phyloP scores from a whole-genome alignment of 2,797 vertebrate genomes.

The Pseudopleuronectes americanus region DNA sequence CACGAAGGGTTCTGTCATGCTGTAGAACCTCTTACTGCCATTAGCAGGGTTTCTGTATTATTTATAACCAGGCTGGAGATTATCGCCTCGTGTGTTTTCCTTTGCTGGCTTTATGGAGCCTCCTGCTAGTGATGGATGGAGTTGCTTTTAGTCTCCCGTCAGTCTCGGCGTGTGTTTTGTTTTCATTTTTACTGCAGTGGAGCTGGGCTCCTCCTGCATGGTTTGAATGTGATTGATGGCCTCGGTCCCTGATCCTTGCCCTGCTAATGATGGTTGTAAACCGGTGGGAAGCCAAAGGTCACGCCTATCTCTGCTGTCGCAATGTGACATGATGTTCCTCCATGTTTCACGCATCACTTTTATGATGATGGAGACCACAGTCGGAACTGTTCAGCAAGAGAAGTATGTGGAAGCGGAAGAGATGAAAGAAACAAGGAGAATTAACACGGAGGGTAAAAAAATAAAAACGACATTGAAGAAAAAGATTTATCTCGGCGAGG shows the following conservation, averaged over 20 bases:
- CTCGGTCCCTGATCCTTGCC: slow-evolving; percentile 69
- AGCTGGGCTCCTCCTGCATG: slow-evolving; percentile 58
- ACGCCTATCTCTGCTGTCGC: slow-evolving; percentile 51
- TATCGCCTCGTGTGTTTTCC: slow-evolving; percentile 73
- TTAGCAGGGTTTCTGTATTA: slow-evolving; percentile 80
- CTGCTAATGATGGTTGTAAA: slow-evolving; percentile 78
- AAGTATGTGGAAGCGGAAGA: slow-evolving; percentile 23
- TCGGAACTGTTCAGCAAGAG: neutral
- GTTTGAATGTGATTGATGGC: slow-evolving; percentile 76
- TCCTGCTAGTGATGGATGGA: slow-evolving; percentile 72
- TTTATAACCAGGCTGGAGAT: slow-evolving; percentile 79
- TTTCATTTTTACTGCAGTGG: slow-evolving; percentile 67
- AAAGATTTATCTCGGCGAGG: slow-evolving; percentile 47
- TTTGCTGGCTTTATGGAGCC: slow-evolving; percentile 64
- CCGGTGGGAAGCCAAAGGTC: slow-evolving; percentile 63
- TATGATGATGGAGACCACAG: slow-evolving; percentile 17
- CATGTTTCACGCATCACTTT: slow-evolving; percentile 27
- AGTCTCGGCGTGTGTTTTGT: slow-evolving; percentile 72
- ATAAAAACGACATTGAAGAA: slow-evolving; percentile 26
- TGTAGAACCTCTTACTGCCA: slow-evolving; percentile 74
- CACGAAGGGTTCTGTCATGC: slow-evolving; percentile 69
- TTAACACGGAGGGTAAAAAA: slow-evolving; percentile 7
- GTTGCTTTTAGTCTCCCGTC: slow-evolving; percentile 72
- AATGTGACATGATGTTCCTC: slow-evolving; percentile 57
- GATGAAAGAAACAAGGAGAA: slow-evolving; percentile 29